Conservation (phyloP, 2,113 vertebrate species). For the Halcyon malimbica region DNA sequence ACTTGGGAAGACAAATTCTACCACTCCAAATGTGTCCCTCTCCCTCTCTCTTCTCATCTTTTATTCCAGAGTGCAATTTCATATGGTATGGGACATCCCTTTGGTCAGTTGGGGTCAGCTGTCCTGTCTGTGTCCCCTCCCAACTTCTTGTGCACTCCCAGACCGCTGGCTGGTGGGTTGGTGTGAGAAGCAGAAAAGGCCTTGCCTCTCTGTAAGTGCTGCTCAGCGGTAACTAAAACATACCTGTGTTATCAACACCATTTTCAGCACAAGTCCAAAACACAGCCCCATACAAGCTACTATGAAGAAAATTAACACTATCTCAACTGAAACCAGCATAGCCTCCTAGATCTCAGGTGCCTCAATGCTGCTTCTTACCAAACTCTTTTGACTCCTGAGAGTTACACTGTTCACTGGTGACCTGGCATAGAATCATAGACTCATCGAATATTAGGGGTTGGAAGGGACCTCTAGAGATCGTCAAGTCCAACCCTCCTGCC, state of each 20-base stretch:
- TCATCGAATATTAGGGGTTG: too few species aligned
- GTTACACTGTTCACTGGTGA: background rate
- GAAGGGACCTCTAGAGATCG: too few species aligned
- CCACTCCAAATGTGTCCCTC: fast-evolving
- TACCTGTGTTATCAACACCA: too few species aligned
- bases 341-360: background rate
- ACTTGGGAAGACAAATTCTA: fast-evolving
- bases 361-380: background rate
- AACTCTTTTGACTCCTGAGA: background rate
- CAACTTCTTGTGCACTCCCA: fast-evolving
- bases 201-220: background rate
- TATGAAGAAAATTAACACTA: background rate
- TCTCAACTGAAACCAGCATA: background rate
- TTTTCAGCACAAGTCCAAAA: background rate
- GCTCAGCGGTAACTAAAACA: fast-evolving
- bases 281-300: background rate
- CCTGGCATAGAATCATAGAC: too few species aligned
- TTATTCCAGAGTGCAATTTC: fast-evolving
- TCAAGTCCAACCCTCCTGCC: too few species aligned
- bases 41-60: background rate
- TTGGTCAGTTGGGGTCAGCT: background rate
- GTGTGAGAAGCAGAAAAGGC: background rate
- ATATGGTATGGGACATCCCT: fast-evolving
- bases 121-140: fast-evolving
- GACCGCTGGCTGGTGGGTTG: fast-evolving